Conservation (phyloP, 2,888 invertebrate genomes). For the Hymenopus coronatus region DNA sequence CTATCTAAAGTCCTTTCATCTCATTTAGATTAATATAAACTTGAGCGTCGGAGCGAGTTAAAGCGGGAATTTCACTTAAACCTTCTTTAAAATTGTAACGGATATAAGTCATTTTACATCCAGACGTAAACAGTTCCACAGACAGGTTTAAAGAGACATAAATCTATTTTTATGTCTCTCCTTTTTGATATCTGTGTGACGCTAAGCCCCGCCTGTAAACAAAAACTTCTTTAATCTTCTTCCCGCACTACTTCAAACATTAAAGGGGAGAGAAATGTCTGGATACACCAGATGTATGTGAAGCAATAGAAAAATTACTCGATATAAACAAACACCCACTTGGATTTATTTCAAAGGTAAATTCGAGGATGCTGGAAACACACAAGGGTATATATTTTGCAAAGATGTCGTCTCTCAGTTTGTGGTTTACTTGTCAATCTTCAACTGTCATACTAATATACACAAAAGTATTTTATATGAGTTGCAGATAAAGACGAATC, state of each 20-base stretch:
- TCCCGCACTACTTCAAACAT: neutral
- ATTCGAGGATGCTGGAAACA: neutral
- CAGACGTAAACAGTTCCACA: neutral
- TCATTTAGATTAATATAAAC: neutral
- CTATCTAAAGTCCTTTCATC: neutral
- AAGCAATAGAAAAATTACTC: neutral
- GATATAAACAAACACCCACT: neutral
- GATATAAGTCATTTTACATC: neutral
- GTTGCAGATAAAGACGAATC: no score
- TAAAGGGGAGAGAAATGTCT: neutral
- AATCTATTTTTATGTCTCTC: neutral
- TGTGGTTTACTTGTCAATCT: no score
- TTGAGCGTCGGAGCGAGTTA: neutral
- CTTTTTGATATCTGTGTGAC: neutral
- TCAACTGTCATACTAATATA: no score
- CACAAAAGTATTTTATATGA: no score
- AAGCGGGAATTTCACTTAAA: neutral
- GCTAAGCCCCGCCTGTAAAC: neutral
- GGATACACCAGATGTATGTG: neutral
- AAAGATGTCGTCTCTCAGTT: neutral
- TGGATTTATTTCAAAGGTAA: neutral
- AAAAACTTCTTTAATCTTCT: neutral
- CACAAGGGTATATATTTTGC: neutral
- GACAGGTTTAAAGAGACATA: neutral
- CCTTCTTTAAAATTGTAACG: neutral